These are phyloP conservation scores for Conus betulinus DNA, from an alignment of 1,140 invertebrate genomes.

Conservation along the genomic window DNA sequence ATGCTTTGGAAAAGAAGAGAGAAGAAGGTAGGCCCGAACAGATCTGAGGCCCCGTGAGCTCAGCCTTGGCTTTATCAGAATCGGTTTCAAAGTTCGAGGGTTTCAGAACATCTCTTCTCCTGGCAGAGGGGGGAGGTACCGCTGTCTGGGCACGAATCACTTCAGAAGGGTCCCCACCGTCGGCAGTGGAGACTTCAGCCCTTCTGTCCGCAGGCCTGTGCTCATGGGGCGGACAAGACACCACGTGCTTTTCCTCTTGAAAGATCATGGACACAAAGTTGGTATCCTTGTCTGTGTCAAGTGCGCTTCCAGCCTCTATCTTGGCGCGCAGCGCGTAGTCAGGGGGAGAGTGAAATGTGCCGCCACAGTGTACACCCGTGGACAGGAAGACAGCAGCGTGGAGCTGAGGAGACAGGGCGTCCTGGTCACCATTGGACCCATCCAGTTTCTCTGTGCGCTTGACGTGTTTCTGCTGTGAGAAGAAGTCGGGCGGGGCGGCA, in stretches of 20 bases:
- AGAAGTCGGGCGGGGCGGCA: not conserved
- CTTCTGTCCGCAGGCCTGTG: not conserved
- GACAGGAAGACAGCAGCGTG: slow-evolving; percentile 40
- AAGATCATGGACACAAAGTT: not conserved
- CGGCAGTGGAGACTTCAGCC: not conserved
- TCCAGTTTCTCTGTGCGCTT: slow-evolving; percentile 28
- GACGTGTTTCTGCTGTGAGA: slow-evolving; percentile 27
- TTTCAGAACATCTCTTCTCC: not conserved
- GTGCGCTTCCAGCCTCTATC: no score
- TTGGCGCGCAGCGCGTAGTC: no score
- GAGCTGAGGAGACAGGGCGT: slow-evolving; percentile 40
- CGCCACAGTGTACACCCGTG: slow-evolving; percentile 37
- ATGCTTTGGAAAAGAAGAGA: not conserved
- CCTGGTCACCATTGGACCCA: slow-evolving; percentile 25
- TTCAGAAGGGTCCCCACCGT: not conserved
- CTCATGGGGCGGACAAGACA: not conserved
- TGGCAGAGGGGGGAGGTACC: not conserved
- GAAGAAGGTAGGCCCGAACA: not conserved
- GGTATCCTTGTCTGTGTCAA: not conserved
- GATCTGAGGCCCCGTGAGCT: not conserved
- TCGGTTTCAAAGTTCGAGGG: not conserved
- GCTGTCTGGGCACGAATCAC: not conserved
- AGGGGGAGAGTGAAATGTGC: no score
- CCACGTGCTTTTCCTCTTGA: not conserved
- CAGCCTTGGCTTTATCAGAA: not conserved